Evolutionary conservation across 2,888 invertebrate species (phyloP), one percentile per base, ranked within the genome.

Genomic region (Caprella mutica): DNA sequence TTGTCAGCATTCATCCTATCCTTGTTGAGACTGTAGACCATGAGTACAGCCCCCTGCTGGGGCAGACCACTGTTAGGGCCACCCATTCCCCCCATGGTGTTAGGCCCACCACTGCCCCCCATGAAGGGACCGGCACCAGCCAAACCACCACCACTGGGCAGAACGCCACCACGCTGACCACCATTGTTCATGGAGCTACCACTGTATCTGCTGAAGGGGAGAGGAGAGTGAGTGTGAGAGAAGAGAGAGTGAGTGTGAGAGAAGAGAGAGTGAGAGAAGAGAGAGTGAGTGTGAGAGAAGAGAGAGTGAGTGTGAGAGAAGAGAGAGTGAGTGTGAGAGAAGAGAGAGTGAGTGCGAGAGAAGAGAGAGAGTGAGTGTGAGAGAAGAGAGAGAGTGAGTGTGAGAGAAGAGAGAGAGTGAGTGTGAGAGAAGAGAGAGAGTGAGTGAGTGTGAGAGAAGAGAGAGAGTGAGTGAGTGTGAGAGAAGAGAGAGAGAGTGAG

Each of bases 21-120:
- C 55, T 86, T 85, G 73, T 93, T 90, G 65, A 98, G 79, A 2
- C 96, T 96, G 76, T 98, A 97, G 57, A 97, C 92, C 96, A 97
- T 96, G 79, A 96, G 85, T 63, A 97, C 96, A 51, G 89, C 85
- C 52, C 88, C 89, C 71, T 88, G 84, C 70, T 81, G 82, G 19
- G 70, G 71, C 39, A 67, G 68, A 27, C 69, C 70, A 12, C 67
- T 66, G 46, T 67, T 66, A 39, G 66, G 64, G 40, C 59, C 59
- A 5, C 64, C 64, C 64, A 64, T 64, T 27, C 54, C 42, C 5
- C 44, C 30, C 17, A 57, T 57, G 33, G 59, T 54, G 12, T 58
- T 59, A 2, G 59, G 59, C 3, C 64, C 64, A 5, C 64, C 64
- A 24, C 57, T 53, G 21, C 60, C 58, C 17, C 64, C 64, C 64